Conservation (phyloP, 2,888 invertebrate genomes). For the Hylaea fasciaria region DNA sequence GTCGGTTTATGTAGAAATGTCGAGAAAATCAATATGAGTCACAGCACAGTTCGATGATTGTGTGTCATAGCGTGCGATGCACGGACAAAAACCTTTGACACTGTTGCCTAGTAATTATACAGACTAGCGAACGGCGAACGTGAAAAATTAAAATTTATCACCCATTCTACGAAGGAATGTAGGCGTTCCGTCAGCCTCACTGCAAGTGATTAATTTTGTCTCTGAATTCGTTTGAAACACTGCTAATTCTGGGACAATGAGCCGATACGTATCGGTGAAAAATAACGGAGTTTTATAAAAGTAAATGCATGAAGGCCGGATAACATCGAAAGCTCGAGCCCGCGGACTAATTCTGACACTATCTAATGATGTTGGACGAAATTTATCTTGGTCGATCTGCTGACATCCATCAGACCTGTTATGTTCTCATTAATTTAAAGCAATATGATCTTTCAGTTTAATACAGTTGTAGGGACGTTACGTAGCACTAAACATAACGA, state of each 20-base stretch:
- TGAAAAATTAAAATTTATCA: constrained; percentile 29
- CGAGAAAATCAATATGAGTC: constrained; percentile 43
- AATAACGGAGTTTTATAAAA: constrained; percentile 41
- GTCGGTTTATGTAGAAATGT: constrained; percentile 37
- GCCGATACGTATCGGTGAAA: constrained; percentile 36
- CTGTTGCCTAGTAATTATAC: constrained; percentile 41
- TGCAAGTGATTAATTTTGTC: constrained; percentile 14
- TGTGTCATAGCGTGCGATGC: constrained; percentile 37
- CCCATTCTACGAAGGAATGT: constrained; percentile 20
- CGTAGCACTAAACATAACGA: background rate
- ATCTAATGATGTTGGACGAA: constrained; percentile 35
- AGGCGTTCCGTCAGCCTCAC: constrained; percentile 1
- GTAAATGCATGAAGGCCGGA: constrained; percentile 38
- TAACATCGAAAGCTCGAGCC: constrained; percentile 37
- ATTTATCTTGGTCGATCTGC: constrained; percentile 29
- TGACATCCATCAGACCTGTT: constrained; percentile 27
- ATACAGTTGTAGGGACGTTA: background rate
- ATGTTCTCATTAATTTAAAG: constrained; percentile 24
- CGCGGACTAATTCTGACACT: constrained; percentile 32
- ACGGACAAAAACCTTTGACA: constrained; percentile 41
- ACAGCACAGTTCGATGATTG: constrained; percentile 36
- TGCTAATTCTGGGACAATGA: constrained; percentile 31
- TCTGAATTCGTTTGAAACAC: constrained; percentile 26
- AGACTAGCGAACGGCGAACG: constrained; percentile 18
- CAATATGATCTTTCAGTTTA: constrained; percentile 1